Percentiles rank a stretch among this genome's conserved stretches.
Conservation (phyloP, 2,797 vertebrate genomes). For the Clarias fuscus region DNA sequence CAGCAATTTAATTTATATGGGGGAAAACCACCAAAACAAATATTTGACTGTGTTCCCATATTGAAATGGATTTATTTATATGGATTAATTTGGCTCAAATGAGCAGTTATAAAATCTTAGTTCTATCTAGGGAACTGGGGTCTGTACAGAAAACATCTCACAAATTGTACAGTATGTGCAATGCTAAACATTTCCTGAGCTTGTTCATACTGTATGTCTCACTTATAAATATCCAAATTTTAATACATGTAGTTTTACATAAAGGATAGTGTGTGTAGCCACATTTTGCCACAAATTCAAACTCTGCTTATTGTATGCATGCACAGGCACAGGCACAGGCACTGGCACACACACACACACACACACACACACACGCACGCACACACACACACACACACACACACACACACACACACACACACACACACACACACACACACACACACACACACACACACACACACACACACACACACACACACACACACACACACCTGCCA, state of each 20-base stretch:
- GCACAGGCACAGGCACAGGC: neutral
- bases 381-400: neutral
- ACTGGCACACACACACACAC: neutral
- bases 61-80: conserved; percentile 65
- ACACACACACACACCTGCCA: neutral
- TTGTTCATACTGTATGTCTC: neutral
- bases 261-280: neutral
- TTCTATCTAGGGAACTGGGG: conserved; percentile 46
- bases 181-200: conserved; percentile 28
- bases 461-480: neutral
- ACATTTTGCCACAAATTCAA: neutral
- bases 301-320: neutral
- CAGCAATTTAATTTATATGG: conserved; percentile 71
- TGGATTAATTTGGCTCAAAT: conserved; percentile 60
- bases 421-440: neutral
- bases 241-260: neutral
- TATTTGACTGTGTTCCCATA: conserved; percentile 71
- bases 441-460: neutral
- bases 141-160: conserved; percentile 49
- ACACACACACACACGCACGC: neutral
- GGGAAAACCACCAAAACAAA: conserved; percentile 71
- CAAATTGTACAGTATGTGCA: conserved; percentile 46
- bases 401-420: neutral
- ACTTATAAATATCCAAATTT: neutral
- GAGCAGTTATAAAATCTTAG: conserved; percentile 54